Evolutionary conservation across 2,113 vertebrate species (phyloP), one percentile per base, ranked within the genome.

Genomic region (Taurulus bubalis): DNA sequence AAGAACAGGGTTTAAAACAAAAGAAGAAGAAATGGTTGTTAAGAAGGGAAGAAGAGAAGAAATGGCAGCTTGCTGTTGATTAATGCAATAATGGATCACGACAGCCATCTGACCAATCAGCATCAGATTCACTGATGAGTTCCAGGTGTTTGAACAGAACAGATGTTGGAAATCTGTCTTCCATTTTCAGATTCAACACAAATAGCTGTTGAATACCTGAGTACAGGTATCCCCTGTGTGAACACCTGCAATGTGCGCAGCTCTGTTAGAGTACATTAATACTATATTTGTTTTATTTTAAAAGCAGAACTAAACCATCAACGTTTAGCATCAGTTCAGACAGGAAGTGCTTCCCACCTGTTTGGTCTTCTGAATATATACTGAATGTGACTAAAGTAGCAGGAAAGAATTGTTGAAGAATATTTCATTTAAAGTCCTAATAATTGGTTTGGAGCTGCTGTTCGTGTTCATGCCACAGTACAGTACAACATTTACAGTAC

Each of bases 81-180:
- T n/a, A 40, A 76, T 28, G 82, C 82, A 86, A 86, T 79, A 77
- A 83, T 51, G 47, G 86, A 16, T 72, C 28, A n/a, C 36, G 56
- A 68, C 63, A 62, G 78, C 77, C 64, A 69, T 67, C 62, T 8
- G 58, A 83, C 78, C 87, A 89, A 82, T 84, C 1, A 15, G 40
- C 73, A 51, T 28, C 77, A 60, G 34, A 40, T 34, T 72, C 42
- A 72, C 42, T 47, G 30, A 60, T 32, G 4, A 58, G 6, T 40
- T 28, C 24, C 42, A 56, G 58, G n/a, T 55, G 20, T 3, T n/a
- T 15, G 60, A 32, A 66, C 53, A 68, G 18, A 45, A 66, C 53
- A 68, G 18, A 45, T 34, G 49, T 26, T 28, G 71, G 56, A 83
- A 71, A 51, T 77, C 6, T 53, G 85, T 90, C 88, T 90, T 90